Base-by-base conservation (phyloP, 2,888 invertebrate species). In the Hyles lineata region DNA sequence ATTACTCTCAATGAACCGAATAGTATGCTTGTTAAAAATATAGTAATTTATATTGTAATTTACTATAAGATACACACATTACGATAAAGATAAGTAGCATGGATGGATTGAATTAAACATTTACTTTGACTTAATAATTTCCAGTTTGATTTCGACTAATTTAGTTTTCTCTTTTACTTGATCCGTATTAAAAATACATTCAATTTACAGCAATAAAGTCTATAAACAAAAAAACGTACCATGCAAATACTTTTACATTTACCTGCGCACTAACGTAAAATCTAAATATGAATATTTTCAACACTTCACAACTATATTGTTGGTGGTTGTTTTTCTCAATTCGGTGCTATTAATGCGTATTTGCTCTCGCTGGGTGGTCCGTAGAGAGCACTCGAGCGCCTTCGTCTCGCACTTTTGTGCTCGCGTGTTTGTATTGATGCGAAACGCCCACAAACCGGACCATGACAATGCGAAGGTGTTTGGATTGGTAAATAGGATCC, bases 311-410 rank as follows among this genome's bases (percentile, higher is more conserved):
- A 78, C 76, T 73, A 74, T 71, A 74, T 78, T 80, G 82, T 79
- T 81, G 85, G 80, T 77, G 76, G 79, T 82, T 83, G 63, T 58
- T 72, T 72, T 84, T 83, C 81, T 84, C 85, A 80, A 84, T 87
- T 86, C 84, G 82, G 81, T 78, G 80, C 78, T 83, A 81, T 85
- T 84, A 85, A 79, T 73, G 74, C 75, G 73, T 77, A 75, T 77
- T 76, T 77, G 78, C 81, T 80, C 88, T 80, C 78, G 82, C 78
- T 88, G 88, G 89, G 88, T 89, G 88, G 88, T 87, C 89, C 71
- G 76, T 79, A 62, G 76, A 87, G 87, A 78, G 87, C 84, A 82
- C 88, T 89, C 84, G 80, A 84, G 77, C 79, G 73, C 76, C 62
- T 67, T 69, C 74, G 72, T 72, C 75, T 75, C 70, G 70, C 76